Conservation (phyloP, 1,140 invertebrate genomes). For the Aphis gossypii region DNA sequence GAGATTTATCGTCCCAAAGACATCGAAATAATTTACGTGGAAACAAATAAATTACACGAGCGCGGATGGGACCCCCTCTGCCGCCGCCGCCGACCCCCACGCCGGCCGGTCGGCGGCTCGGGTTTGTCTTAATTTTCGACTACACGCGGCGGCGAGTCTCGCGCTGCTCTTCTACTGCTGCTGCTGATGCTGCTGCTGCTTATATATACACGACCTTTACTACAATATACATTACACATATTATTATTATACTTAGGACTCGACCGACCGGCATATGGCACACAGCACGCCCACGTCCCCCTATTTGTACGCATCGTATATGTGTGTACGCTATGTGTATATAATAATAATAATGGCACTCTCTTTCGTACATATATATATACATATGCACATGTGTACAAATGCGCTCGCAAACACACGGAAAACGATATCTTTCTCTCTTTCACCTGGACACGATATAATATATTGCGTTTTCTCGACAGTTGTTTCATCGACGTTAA, state of each 20-base stretch:
- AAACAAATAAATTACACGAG: slow-evolving; percentile 55
- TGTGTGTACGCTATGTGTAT: neutral
- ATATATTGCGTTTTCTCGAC: neutral
- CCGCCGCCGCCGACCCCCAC: neutral
- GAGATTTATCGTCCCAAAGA: slow-evolving; percentile 54
- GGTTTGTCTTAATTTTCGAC: slow-evolving; percentile 38
- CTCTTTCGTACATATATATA: neutral
- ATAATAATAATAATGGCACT: neutral
- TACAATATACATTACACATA: neutral
- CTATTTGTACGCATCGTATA: neutral
- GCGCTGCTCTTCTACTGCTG: neutral
- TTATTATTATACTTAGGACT: neutral
- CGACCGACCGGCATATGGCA: slow-evolving; percentile 39
- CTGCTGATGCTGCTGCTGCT: neutral
- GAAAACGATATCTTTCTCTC: slow-evolving; percentile 29
- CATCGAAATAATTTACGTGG: slow-evolving; percentile 56
- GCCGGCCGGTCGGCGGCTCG: neutral
- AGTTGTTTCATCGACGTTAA: slow-evolving; percentile 3
- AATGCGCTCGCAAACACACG: neutral
- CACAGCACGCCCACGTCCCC: slow-evolving; percentile 40
- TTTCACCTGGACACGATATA: slow-evolving; percentile 16
- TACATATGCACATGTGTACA: no score
- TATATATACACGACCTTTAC: neutral
- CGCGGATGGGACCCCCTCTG: slow-evolving; percentile 20
- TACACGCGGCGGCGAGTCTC: neutral